Conservation (phyloP, 2,113 vertebrate genomes). For the Stegostoma tigrinum region DNA sequence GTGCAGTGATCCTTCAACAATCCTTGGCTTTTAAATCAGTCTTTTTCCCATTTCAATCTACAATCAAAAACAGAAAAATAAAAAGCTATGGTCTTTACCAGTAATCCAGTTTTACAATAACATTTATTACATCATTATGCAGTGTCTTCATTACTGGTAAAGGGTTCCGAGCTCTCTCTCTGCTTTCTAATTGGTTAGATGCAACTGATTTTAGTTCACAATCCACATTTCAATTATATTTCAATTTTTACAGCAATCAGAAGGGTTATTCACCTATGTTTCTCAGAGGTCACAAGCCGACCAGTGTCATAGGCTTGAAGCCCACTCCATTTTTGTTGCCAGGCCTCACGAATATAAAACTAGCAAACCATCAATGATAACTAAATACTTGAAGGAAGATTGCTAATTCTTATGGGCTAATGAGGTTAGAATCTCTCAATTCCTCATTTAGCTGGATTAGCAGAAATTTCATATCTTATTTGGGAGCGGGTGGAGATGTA, state of each 20-base stretch:
- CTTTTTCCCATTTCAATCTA: no score
- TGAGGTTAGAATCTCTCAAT: not conserved
- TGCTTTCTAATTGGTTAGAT: not conserved
- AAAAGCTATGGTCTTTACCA: no score
- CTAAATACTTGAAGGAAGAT: not conserved
- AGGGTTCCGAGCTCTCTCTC: not conserved
- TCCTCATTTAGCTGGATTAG: not conserved
- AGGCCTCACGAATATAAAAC: not conserved
- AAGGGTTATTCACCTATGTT: not conserved
- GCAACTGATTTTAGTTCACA: not conserved
- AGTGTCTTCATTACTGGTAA: not conserved
- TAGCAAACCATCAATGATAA: not conserved
- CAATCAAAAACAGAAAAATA: no score
- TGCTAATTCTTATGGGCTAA: not conserved
- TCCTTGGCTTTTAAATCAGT: no score
- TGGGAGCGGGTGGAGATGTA: no score
- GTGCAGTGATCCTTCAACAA: no score
- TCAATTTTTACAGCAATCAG: not conserved
- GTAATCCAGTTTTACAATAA: not conserved
- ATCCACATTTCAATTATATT: not conserved
- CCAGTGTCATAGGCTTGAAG: not conserved
- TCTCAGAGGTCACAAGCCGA: not conserved
- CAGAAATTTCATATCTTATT: not conserved
- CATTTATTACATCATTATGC: not conserved
- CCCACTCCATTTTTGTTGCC: not conserved